These are phyloP conservation scores for Cirrhinus molitorella DNA, from an alignment of 2,797 vertebrate species.

Conservation along the genomic window DNA sequence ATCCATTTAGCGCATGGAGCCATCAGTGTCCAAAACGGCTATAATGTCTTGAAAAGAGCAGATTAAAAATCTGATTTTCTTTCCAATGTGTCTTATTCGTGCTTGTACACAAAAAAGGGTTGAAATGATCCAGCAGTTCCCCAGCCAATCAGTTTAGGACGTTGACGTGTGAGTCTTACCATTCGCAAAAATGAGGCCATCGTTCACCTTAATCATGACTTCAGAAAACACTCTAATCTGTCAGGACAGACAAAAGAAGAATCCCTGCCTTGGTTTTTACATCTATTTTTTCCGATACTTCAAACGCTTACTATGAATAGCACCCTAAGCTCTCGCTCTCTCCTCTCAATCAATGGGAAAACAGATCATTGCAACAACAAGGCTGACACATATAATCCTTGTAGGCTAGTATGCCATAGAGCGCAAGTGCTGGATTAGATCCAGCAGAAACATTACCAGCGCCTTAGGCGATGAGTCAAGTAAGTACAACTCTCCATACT, in stretches of 20 bases:
- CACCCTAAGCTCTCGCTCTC: constrained; percentile 28
- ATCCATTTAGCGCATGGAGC: constrained; percentile 48
- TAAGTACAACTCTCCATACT: constrained; percentile 48
- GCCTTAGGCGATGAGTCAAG: constrained; percentile 55
- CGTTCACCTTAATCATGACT: constrained; percentile 58
- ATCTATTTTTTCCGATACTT: constrained; percentile 37
- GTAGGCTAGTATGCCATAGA: constrained; percentile 54
- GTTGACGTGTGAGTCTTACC: constrained; percentile 65
- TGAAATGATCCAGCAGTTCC: constrained; percentile 66
- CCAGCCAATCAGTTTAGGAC: constrained; percentile 60
- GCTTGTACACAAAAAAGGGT: constrained; percentile 60
- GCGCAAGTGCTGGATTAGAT: constrained; percentile 56
- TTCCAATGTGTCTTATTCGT: constrained; percentile 46
- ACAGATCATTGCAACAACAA: constrained; percentile 58
- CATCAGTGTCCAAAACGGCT: constrained; percentile 45
- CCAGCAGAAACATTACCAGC: constrained; percentile 59
- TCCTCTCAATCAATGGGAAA: constrained; percentile 46
- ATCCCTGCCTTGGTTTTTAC: constrained; percentile 48
- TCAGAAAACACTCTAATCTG: constrained; percentile 57
- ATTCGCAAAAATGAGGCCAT: constrained; percentile 65
- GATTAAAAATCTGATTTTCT: constrained; percentile 47
- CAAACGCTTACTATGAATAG: constrained; percentile 45
- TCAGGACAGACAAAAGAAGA: constrained; percentile 60
- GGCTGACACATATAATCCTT: constrained; percentile 56
- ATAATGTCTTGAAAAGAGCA: constrained; percentile 43